These are phyloP conservation scores for Erannis defoliaria DNA, from an alignment of 2,888 invertebrate genomes.

Conservation along the genomic window DNA sequence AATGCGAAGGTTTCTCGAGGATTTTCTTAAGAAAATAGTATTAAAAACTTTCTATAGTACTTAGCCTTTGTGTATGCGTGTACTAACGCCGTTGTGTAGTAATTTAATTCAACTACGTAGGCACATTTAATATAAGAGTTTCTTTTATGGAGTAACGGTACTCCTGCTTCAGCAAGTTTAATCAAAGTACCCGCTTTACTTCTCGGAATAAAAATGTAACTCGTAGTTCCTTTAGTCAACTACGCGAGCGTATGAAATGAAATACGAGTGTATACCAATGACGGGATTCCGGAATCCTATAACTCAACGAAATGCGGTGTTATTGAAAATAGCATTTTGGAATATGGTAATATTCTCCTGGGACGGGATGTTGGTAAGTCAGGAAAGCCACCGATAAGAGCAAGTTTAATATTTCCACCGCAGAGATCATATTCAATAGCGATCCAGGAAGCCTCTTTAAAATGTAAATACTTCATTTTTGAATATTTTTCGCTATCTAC, in stretches of 20 bases:
- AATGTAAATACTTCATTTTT: too few relatives aligned
- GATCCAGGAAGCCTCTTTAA: too few relatives aligned
- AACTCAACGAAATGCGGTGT: slow-evolving; percentile 21
- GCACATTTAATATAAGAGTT: neutral
- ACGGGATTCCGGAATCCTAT: slow-evolving; percentile 19
- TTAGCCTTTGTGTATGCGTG: neutral
- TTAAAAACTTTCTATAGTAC: neutral
- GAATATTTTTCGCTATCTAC: too few relatives aligned
- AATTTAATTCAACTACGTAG: neutral
- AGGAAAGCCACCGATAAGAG: slow-evolving; percentile 7
- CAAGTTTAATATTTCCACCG: neutral
- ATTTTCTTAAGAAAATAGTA: neutral
- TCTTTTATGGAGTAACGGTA: slow-evolving; percentile 11
- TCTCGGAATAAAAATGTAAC: slow-evolving; percentile 8
- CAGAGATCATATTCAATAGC: too few relatives aligned
- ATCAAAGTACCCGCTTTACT: slow-evolving; percentile 18
- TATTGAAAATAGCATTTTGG: slow-evolving; percentile 34
- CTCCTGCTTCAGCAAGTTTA: slow-evolving; percentile 19
- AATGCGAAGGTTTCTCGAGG: neutral
- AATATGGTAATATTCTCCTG: slow-evolving; percentile 33
- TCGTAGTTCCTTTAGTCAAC: slow-evolving; percentile 21
- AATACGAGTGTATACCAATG: slow-evolving; percentile 20
- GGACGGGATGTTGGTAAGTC: slow-evolving; percentile 13
- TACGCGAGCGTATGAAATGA: slow-evolving; percentile 25
- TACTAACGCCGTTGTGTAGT: neutral